Percentiles rank a stretch among this genome's conserved stretches.
Evolutionary conservation across 2,113 vertebrate genomes (phyloP).

Genomic region (Tetraodon nigroviridis): DNA sequence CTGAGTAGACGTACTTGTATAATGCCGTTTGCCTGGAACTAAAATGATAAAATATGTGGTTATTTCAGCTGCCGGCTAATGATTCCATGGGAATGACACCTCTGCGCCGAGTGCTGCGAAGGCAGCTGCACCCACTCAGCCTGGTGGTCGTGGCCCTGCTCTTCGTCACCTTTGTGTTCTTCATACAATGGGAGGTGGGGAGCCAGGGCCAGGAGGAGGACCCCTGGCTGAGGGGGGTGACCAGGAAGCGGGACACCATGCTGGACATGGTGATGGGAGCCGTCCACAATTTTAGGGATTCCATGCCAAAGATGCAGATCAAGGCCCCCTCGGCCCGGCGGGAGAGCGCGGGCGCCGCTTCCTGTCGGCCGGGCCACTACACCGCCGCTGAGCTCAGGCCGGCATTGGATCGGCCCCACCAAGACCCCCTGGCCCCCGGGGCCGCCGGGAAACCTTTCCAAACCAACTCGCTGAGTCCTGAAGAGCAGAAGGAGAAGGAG

Average conservation of each 20-base stretch:
- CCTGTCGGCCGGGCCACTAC: slow-evolving; percentile 86
- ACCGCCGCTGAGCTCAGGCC: slow-evolving; percentile 86
- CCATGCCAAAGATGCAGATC: slow-evolving; percentile 97
- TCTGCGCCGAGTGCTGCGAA: slow-evolving; percentile 77
- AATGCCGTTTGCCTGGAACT: too few relatives aligned
- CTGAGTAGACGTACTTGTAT: too few relatives aligned
- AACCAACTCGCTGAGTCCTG: slow-evolving; percentile 75
- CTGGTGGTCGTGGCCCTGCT: slow-evolving; percentile 80
- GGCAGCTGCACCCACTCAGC: slow-evolving; percentile 82
- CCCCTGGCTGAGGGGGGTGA: slow-evolving; percentile 77
- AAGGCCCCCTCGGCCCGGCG: slow-evolving; percentile 82
- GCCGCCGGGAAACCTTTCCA: slow-evolving; percentile 89
- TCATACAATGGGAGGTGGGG: slow-evolving; percentile 95
- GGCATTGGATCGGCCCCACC: slow-evolving; percentile 81
- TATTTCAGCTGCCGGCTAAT: neutral
- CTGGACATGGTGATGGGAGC: slow-evolving; percentile 89
- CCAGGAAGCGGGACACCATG: slow-evolving; percentile 83
- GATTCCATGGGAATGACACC: slow-evolving; percentile 79
- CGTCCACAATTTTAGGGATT: slow-evolving; percentile 90
- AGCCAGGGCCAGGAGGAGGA: slow-evolving; percentile 81
- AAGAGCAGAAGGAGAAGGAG: slow-evolving; percentile 89
- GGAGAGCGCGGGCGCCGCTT: slow-evolving; percentile 58
- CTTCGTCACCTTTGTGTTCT: slow-evolving; percentile 89
- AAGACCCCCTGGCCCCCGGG: slow-evolving; percentile 86
- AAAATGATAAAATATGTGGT: too few relatives aligned